Base-by-base conservation (phyloP, 2,797 vertebrate genomes). In the Typhlichthys subterraneus region DNA sequence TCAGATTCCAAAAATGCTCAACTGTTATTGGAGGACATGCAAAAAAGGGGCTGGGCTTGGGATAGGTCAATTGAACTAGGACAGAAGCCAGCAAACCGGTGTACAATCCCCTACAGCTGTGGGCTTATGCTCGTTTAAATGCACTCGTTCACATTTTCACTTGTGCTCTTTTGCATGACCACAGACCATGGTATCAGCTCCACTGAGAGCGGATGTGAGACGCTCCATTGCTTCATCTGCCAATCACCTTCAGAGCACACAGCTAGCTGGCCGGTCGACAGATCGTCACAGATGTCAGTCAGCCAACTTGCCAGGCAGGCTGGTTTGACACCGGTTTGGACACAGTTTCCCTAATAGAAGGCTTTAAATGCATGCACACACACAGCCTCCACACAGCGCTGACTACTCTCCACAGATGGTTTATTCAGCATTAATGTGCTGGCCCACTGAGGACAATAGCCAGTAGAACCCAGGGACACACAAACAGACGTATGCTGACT, bases 201-300 rank as follows among this genome's bases (percentile, higher is more conserved):
- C 54, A 12, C 14, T 57, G 54, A 17, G 42, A 57, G 54, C 38
- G 2, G 63, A 55, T 38, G 53, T 59, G 23, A 23, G 23, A 23
- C 13, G 15, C 48, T 23, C n/a, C 12, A 5, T 2, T 45, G 49
- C 9, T 38, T 47, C 63, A 59, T 49, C 72, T 79, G 72, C 61
- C 59, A 45, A 42, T 83, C 70, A 74, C 54, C 56, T 0, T 1
- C 19, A 23, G 31, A 63, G 57, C 51, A 73, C 62, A 76, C 46
- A 70, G 76, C 42, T 73, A 65, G 63, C 55, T 8, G 51, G 50
- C 5, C 50, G 45, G 33, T 56, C 11, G 60, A 72, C 59, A 15
- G 57, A 23, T 23, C 23, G 23, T 29, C 63, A 64, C 50, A 66
- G 53, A 57, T 52, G 42, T 55, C 58, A 33, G 33, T 31, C 58